Conservation (phyloP, 2,888 invertebrate genomes). For the Nomada lathburiana region DNA sequence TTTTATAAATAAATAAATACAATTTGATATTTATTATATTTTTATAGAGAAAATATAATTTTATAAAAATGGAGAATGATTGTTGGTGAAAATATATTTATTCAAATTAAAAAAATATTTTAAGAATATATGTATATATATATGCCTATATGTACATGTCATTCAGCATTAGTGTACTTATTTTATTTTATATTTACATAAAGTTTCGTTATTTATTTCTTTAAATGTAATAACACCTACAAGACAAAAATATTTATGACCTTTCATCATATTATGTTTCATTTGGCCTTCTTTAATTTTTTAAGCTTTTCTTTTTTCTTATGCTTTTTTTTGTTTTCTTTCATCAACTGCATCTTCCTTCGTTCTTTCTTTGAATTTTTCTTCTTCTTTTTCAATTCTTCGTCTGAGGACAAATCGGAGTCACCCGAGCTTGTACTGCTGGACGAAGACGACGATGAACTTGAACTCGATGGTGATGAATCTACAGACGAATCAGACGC, state of each 20-base stretch:
- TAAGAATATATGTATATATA: neutral
- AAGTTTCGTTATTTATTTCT: neutral
- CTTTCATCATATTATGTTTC: constrained; percentile 35
- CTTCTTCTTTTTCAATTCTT: constrained; percentile 66
- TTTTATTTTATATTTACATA: neutral
- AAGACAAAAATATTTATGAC: constrained; percentile 14
- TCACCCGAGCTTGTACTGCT: constrained; percentile 62
- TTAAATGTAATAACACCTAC: neutral
- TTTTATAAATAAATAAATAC: no score
- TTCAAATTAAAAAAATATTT: constrained; percentile 30
- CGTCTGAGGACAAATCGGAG: constrained; percentile 65
- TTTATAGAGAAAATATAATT: neutral
- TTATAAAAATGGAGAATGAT: neutral
- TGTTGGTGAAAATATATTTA: constrained; percentile 36
- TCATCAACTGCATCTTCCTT: constrained; percentile 46
- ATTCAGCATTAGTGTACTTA: neutral
- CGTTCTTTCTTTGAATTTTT: constrained; percentile 52
- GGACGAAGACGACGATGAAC: constrained; percentile 53
- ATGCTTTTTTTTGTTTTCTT: constrained; percentile 58
- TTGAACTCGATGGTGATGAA: constrained; percentile 64
- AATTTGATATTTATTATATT: no score
- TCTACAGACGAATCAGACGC: constrained; percentile 33
- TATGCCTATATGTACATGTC: constrained; percentile 1
- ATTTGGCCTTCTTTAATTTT: constrained; percentile 51
- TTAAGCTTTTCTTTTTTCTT: constrained; percentile 51